These are phyloP conservation scores for Mesocentrotus franciscanus DNA, from an alignment of 53 echinoderm and acorn worm species.

Conservation along the genomic window DNA sequence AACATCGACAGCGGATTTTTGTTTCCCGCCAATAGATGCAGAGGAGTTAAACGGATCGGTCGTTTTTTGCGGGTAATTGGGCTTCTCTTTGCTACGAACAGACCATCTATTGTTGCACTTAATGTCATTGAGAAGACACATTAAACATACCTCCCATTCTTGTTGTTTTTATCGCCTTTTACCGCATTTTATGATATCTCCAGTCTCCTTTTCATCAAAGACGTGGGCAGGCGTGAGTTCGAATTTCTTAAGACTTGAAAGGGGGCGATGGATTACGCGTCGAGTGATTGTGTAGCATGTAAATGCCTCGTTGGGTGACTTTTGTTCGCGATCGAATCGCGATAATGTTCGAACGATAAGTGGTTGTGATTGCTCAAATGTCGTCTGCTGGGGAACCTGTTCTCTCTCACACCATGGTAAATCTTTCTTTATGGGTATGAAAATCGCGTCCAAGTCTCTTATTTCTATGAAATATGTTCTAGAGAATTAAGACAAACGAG, in stretches of 20 bases:
- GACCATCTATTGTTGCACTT: constrained; percentile 8
- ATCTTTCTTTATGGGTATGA: not conserved
- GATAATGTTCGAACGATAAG: not conserved
- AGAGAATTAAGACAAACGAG: not conserved
- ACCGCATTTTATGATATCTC: not conserved
- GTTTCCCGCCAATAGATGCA: not conserved
- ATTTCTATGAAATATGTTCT: not conserved
- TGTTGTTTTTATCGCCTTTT: constrained; percentile 46
- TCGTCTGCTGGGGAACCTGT: not conserved
- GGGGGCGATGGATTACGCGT: constrained; percentile 26
- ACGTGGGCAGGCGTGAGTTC: not conserved
- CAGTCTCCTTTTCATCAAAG: not conserved
- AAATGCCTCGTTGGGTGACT: not conserved
- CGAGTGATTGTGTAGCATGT: not conserved
- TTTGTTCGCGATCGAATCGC: not conserved
- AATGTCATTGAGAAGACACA: constrained; percentile 32
- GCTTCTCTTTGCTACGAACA: not conserved
- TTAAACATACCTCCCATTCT: constrained; percentile 28
- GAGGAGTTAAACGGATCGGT: not conserved
- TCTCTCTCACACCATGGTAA: not conserved
- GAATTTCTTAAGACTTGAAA: not conserved
- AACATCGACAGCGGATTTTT: not conserved
- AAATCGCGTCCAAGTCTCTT: not conserved
- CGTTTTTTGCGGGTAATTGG: not conserved
- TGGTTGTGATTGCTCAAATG: not conserved